A percentile compares a stretch with the other conserved stretches of the same genome.
Conservation (phyloP, 1,140 invertebrate species). For the Scaptodrosophila lebanonensis region DNA sequence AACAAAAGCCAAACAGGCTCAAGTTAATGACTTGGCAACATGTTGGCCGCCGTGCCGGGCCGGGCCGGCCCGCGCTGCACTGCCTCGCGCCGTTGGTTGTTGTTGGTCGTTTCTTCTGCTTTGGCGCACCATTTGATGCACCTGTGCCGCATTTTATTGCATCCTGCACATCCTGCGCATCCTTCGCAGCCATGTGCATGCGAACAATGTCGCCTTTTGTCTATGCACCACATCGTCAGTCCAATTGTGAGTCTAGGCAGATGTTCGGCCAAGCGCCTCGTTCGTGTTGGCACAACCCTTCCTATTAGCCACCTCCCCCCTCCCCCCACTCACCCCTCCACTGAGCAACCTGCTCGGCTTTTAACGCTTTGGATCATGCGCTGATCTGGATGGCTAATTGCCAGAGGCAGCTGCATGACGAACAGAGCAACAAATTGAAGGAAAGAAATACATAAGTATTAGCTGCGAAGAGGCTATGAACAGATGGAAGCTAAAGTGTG, state of each 20-base stretch:
- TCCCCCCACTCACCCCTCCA: too few species aligned
- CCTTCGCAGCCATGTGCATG: neutral
- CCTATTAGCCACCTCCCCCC: too few species aligned
- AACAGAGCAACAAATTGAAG: too few species aligned
- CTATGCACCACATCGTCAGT: conserved; percentile 28
- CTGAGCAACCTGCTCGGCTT: too few species aligned
- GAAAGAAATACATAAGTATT: too few species aligned
- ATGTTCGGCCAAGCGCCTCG: too few species aligned
- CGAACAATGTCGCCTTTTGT: conserved; percentile 60
- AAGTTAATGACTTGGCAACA: conserved; percentile 73
- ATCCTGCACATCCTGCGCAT: conserved; percentile 58
- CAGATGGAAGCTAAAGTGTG: too few species aligned
- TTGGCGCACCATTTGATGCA: conserved; percentile 33
- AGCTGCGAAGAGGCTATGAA: too few species aligned
- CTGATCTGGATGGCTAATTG: conserved; percentile 44
- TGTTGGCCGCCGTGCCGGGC: conserved; percentile 36
- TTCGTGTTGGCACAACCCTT: too few species aligned
- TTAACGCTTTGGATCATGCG: conserved; percentile 18
- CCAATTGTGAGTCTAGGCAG: conserved; percentile 24
- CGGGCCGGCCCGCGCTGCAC: too few species aligned
- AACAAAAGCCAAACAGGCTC: conserved; percentile 72
- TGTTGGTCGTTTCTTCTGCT: too few species aligned
- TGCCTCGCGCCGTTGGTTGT: too few species aligned
- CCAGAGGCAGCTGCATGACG: conserved; percentile 32
- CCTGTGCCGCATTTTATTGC: conserved; percentile 69